These are phyloP conservation scores for Cydia splendana DNA, from an alignment of 1,140 invertebrate species.

Conservation along the genomic window DNA sequence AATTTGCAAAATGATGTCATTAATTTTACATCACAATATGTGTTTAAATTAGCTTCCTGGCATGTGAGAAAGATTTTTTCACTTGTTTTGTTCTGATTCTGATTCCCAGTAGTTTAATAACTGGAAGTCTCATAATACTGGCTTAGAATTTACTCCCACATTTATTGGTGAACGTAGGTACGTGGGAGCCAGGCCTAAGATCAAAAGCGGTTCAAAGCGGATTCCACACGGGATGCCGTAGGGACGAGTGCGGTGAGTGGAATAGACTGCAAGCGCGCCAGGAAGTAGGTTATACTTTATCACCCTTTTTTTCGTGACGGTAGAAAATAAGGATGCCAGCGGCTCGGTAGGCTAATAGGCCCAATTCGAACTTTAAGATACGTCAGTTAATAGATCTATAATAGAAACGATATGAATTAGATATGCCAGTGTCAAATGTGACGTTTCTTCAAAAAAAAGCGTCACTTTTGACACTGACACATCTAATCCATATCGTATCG, in stretches of 20 bases:
- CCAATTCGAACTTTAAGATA: no score
- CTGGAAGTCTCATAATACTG: not conserved
- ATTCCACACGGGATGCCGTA: slow-evolving; percentile 4
- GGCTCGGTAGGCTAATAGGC: no score
- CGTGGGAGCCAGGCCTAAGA: not conserved
- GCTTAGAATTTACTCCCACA: not conserved
- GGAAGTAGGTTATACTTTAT: not conserved
- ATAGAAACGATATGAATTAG: no score
- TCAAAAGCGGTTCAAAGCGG: slow-evolving; percentile 28
- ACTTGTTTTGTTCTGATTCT: not conserved
- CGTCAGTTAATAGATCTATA: no score
- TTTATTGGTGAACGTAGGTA: not conserved
- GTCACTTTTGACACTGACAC: no score
- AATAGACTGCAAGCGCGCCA: not conserved
- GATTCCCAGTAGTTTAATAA: not conserved
- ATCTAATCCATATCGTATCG: no score
- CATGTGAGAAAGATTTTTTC: no score
- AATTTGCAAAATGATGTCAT: no score
- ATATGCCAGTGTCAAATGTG: no score
- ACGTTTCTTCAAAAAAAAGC: no score
- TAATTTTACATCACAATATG: no score
- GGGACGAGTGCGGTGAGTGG: not conserved
- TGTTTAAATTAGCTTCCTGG: no score
- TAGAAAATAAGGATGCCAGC: not conserved
- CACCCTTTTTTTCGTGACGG: not conserved